Conservation (phyloP, 2,797 vertebrate species). For the Hybognathus amarus region DNA sequence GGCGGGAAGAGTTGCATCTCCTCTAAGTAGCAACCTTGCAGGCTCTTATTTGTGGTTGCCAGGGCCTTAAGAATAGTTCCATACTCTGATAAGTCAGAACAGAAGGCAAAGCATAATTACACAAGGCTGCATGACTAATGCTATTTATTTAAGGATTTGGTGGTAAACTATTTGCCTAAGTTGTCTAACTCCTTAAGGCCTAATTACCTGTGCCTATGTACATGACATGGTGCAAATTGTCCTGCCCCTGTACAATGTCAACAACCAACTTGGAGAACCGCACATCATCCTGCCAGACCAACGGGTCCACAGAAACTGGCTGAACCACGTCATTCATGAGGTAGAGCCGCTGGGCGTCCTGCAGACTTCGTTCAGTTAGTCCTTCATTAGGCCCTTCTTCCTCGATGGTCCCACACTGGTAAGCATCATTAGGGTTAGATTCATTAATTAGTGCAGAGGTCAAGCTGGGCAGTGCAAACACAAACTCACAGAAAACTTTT, state of each 20-base stretch:
- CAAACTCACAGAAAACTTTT: background rate
- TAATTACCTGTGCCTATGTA: constrained; percentile 94
- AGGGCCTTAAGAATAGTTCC: constrained; percentile 96
- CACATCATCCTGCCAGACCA: constrained; percentile 93
- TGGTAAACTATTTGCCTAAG: background rate
- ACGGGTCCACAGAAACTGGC: constrained; percentile 90
- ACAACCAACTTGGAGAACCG: constrained; percentile 95
- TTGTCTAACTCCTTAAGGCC: constrained; percentile 6
- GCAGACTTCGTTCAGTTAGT: constrained; percentile 94
- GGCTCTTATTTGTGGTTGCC: constrained; percentile 89
- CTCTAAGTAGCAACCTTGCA: constrained; percentile 96
- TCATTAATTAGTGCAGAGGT: constrained; percentile 12
- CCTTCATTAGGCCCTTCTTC: constrained; percentile 93
- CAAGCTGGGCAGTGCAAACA: background rate
- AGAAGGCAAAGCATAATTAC: background rate
- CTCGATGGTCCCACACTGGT: constrained; percentile 89
- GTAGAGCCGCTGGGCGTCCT: constrained; percentile 94
- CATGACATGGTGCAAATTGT: constrained; percentile 95
- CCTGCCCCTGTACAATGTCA: constrained; percentile 96
- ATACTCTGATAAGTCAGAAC: constrained; percentile 79
- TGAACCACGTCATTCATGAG: constrained; percentile 98
- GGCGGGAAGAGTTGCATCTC: constrained; percentile 93
- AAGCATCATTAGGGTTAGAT: background rate
- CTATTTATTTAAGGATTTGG: constrained; percentile 21
- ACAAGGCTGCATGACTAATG: background rate